Conservation (phyloP, 1,140 invertebrate genomes). For the Campoletis sonorensis region DNA sequence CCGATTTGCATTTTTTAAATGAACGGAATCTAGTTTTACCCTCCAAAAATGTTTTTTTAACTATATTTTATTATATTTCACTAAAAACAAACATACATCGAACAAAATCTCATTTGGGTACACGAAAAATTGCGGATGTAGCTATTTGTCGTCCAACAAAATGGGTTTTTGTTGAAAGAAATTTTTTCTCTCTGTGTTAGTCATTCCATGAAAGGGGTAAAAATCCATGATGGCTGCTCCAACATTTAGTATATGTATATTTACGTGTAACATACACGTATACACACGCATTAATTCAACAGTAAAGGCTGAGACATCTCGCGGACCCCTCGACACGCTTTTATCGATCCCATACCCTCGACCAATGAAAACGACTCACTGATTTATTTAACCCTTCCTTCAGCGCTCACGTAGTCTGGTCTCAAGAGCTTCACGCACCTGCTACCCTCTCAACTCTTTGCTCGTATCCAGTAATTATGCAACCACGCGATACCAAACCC, state of each 20-base stretch:
- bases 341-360: constrained; percentile 48
- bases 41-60: too few species aligned
- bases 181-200: too few species aligned
- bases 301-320: constrained; percentile 36
- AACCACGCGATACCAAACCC: constrained; percentile 56
- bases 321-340: constrained; percentile 42
- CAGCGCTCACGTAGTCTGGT: constrained; percentile 28
- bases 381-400: constrained; percentile 69
- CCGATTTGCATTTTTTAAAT: background rate
- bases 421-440: constrained; percentile 65
- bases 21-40: too few species aligned
- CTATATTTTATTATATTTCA: too few species aligned
- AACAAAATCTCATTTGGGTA: too few species aligned
- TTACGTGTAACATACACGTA: background rate
- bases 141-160: too few species aligned
- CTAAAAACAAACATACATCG: too few species aligned
- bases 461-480: constrained; percentile 65
- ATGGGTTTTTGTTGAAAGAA: too few species aligned
- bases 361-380: constrained; percentile 51
- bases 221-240: constrained; percentile 47
- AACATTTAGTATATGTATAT: too few species aligned
- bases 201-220: constrained; percentile 30
- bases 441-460: constrained; percentile 55
- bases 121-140: too few species aligned
- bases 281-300: constrained; percentile 41